These are phyloP conservation scores for Melospiza georgiana DNA, from an alignment of 2,113 vertebrate species.

Conservation along the genomic window DNA sequence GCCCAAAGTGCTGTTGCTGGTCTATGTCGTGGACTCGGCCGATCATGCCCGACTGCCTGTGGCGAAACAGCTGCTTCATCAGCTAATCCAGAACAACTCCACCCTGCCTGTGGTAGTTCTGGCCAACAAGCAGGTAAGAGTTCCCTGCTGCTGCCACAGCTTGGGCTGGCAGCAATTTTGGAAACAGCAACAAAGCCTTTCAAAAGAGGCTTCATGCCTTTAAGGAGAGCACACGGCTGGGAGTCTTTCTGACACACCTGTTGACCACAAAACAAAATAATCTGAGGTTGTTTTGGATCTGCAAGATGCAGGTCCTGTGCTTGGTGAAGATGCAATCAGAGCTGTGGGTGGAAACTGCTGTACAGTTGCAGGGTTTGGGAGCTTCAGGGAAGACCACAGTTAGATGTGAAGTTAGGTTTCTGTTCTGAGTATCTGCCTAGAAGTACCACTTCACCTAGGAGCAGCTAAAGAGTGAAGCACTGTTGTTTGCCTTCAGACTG, in stretches of 20 bases:
- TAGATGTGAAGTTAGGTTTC: neutral
- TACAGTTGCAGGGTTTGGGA: neutral
- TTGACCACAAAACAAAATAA: neutral
- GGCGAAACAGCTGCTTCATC: constrained; percentile 85
- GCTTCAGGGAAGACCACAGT: neutral
- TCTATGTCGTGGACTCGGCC: constrained; percentile 92
- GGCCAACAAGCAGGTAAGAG: constrained; percentile 94
- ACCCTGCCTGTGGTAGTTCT: constrained; percentile 87
- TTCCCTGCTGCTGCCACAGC: neutral
- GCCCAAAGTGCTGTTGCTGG: constrained; percentile 80
- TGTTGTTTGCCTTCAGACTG: neutral
- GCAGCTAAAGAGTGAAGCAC: neutral
- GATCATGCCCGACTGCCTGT: constrained; percentile 80
- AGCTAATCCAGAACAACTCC: constrained; percentile 77
- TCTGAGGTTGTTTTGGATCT: neutral
- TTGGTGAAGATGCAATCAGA: neutral
- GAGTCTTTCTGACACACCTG: neutral
- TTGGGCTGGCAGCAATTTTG: neutral
- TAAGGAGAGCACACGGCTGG: neutral
- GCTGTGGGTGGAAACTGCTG: neutral
- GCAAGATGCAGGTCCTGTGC: neutral
- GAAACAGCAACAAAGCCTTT: neutral
- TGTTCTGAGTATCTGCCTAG: neutral
- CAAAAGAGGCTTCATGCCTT: neutral
- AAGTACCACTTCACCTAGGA: neutral